A percentile compares a stretch with the other conserved stretches of the same genome.
Evolutionary conservation across 2,888 invertebrate genomes (phyloP).

Genomic region (Dynastes maya): DNA sequence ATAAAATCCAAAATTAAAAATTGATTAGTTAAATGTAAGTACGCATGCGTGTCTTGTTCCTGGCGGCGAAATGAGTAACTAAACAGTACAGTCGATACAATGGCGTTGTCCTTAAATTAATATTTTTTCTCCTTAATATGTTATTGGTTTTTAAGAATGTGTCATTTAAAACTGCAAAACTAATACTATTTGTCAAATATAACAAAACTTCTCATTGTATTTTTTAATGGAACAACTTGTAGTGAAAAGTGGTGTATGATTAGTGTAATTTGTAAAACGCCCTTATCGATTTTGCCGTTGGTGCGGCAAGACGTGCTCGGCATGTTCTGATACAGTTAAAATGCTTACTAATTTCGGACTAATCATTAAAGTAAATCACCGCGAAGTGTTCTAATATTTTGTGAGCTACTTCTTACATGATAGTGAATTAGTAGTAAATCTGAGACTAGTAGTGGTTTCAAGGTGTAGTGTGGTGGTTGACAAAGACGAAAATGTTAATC

Average conservation of each 20-base stretch:
- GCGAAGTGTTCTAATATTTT: slow-evolving; percentile 58
- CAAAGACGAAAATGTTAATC: slow-evolving; percentile 53
- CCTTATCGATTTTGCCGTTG: slow-evolving; percentile 71
- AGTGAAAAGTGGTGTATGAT: slow-evolving; percentile 51
- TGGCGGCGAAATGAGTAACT: slow-evolving; percentile 66
- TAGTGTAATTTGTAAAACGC: slow-evolving; percentile 65
- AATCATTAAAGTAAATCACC: slow-evolving; percentile 55
- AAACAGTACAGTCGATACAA: slow-evolving; percentile 69
- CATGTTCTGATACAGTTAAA: slow-evolving; percentile 59
- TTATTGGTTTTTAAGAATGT: slow-evolving; percentile 50
- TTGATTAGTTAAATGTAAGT: slow-evolving; percentile 35
- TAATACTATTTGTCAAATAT: slow-evolving; percentile 50
- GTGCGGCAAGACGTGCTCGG: slow-evolving; percentile 66
- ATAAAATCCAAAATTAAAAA: slow-evolving; percentile 36
- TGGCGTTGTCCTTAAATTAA: slow-evolving; percentile 68
- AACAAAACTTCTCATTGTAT: slow-evolving; percentile 34
- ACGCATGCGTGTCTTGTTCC: slow-evolving; percentile 62
- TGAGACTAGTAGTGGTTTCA: slow-evolving; percentile 58
- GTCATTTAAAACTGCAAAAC: slow-evolving; percentile 50
- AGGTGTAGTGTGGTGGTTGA: slow-evolving; percentile 53
- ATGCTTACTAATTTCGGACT: slow-evolving; percentile 44
- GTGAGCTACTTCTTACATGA: slow-evolving; percentile 48
- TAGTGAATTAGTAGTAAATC: slow-evolving; percentile 60
- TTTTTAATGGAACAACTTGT: slow-evolving; percentile 34
- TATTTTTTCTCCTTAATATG: slow-evolving; percentile 59